Evolutionary conservation across 1,140 invertebrate genomes (phyloP).

Genomic region (Drosophila rhopaloa): DNA sequence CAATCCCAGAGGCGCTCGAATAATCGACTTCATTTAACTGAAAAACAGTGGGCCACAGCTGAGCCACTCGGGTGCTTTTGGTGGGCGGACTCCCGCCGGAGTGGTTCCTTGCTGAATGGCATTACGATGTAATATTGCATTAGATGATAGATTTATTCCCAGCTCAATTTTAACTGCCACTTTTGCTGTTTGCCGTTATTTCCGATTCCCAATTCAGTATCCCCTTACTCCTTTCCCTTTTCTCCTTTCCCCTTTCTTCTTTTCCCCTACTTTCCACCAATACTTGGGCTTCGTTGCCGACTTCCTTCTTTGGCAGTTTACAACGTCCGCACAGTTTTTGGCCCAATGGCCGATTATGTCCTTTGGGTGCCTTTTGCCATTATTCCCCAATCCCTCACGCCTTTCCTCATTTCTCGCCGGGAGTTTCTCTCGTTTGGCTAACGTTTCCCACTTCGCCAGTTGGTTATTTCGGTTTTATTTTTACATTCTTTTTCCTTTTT

Average conservation of each 20-base stretch:
- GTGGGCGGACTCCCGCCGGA: neutral
- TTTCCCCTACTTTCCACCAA: neutral
- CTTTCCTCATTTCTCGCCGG: neutral
- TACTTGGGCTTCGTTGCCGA: conserved; percentile 13
- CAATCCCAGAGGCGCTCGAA: conserved; percentile 60
- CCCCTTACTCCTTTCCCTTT: neutral
- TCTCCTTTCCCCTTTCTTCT: neutral
- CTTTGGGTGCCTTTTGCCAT: conserved; percentile 73
- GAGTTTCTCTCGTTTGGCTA: conserved; percentile 6
- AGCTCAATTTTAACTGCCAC: conserved; percentile 79
- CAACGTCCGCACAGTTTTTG: conserved; percentile 70
- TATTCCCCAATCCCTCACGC: conserved; percentile 29
- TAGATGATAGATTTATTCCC: conserved; percentile 83
- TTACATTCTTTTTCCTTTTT: conserved; percentile 19
- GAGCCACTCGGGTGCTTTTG: conserved; percentile 11
- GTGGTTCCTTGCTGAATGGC: conserved; percentile 32
- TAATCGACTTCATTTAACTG: conserved; percentile 82
- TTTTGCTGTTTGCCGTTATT: conserved; percentile 58
- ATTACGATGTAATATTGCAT: conserved; percentile 80
- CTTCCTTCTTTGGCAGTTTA: conserved; percentile 53
- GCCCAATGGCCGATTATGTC: conserved; percentile 78
- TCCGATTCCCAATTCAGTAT: conserved; percentile 37
- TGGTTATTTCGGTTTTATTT: conserved; percentile 26
- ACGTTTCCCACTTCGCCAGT: conserved; percentile 26
- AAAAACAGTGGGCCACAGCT: conserved; percentile 51